phyloP scores from a whole-genome alignment of 1,140 invertebrate genomes.

The Anoplolepis gracilipes region DNA sequence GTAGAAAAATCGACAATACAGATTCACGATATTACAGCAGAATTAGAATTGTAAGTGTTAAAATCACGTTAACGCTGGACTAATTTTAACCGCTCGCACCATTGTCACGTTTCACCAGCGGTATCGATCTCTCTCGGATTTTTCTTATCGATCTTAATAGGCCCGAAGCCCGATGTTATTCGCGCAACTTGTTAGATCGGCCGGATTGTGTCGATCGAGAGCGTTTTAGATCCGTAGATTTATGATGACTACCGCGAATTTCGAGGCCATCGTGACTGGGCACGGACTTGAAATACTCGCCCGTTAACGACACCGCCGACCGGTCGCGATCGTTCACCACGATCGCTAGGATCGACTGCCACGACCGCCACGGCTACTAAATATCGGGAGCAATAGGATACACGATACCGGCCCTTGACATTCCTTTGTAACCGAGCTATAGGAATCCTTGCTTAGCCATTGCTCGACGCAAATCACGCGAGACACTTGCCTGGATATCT shows the following conservation, averaged over 20 bases:
- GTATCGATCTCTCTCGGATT: slow-evolving; percentile 37
- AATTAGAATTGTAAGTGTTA: slow-evolving; percentile 47
- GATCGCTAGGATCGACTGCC: slow-evolving; percentile 55
- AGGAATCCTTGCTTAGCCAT: not conserved
- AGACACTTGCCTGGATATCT: not conserved
- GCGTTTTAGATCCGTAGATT: slow-evolving; percentile 68
- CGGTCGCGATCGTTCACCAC: slow-evolving; percentile 34
- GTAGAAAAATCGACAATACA: not conserved
- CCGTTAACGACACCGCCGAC: slow-evolving; percentile 42
- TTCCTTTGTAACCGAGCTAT: slow-evolving; percentile 51
- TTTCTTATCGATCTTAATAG: slow-evolving; percentile 64
- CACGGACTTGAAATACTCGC: slow-evolving; percentile 57
- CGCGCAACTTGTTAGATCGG: slow-evolving; percentile 71
- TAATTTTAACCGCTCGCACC: slow-evolving; percentile 37
- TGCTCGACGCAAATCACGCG: not conserved
- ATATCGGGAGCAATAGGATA: slow-evolving; percentile 70
- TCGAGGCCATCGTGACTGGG: slow-evolving; percentile 73
- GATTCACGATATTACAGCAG: not conserved
- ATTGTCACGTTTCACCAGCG: slow-evolving; percentile 63
- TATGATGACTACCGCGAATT: slow-evolving; percentile 73
- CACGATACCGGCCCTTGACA: slow-evolving; percentile 63
- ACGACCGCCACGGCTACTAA: slow-evolving; percentile 51
- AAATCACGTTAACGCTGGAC: slow-evolving; percentile 62
- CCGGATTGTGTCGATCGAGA: slow-evolving; percentile 47
- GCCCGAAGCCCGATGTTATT: slow-evolving; percentile 54